A percentile compares a stretch with the other conserved stretches of the same genome.
These are phyloP conservation scores for Muraenolepis orangiensis DNA, from an alignment of 2,797 vertebrate genomes.

Conservation along the genomic window DNA sequence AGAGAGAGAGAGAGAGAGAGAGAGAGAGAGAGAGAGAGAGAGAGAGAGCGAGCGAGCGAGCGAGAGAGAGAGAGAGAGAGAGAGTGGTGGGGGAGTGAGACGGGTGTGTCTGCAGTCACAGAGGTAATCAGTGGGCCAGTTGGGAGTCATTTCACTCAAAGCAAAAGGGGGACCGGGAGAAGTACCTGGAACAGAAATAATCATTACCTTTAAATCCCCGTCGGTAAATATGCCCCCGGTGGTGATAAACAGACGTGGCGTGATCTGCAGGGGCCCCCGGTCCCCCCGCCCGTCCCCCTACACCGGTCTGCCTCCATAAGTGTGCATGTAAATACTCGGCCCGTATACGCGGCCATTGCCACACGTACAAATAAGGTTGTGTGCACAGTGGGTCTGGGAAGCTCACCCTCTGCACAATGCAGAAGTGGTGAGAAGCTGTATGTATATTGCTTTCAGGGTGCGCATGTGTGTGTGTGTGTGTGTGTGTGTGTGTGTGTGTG, in stretches of 20 bases:
- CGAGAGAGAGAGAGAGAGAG: neutral
- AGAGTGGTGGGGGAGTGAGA: constrained; percentile 37
- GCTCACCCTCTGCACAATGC: neutral
- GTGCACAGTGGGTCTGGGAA: neutral
- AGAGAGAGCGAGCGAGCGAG: constrained; percentile 21
- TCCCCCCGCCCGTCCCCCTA: constrained; percentile 20
- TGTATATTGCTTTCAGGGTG: neutral
- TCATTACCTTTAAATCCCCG: constrained; percentile 80
- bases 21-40: constrained; percentile 11
- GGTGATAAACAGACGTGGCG: constrained; percentile 58
- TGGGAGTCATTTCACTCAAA: constrained; percentile 73
- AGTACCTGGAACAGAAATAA: constrained; percentile 79
- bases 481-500: too few species aligned
- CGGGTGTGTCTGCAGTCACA: constrained; percentile 69
- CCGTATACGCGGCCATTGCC: too few species aligned
- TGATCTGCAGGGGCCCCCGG: constrained; percentile 20
- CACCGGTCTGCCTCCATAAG: constrained; percentile 1
- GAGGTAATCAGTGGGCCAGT: constrained; percentile 75
- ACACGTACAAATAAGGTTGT: neutral
- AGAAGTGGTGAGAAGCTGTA: neutral
- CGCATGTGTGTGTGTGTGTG: neutral
- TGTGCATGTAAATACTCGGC: too few species aligned
- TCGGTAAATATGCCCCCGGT: constrained; percentile 75
- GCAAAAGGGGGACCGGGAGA: constrained; percentile 57
- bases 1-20: neutral